Evolutionary conservation across 2,113 vertebrate genomes (phyloP), one percentile per base, ranked within the genome.

Genomic region (Isichthys henryi): DNA sequence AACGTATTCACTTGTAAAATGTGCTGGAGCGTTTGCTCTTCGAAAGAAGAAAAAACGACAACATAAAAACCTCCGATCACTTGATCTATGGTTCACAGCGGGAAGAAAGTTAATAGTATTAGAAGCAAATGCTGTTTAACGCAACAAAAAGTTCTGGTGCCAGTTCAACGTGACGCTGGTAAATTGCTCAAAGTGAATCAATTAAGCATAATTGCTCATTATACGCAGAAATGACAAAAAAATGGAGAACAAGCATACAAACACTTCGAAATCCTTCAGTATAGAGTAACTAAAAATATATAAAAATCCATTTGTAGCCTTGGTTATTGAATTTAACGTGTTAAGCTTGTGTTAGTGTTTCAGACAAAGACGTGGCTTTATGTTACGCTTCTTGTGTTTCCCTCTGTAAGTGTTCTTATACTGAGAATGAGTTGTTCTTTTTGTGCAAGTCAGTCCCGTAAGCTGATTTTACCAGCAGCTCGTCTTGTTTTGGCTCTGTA

Each of bases 381-480:
- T 31, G 62, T 43, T n/a, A 35, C 53, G 23, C 31, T 58, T 27
- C 88, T 27, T 48, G 31, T 52, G 83, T 52, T 87, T 48, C 11
- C 15, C 6, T 43, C 70, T 35, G 86, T 91, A 82, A 84, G 66
- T 46, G 17, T 83, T 66, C 58, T 90, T 50, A 86, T 58, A 89
- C 45, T 89, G 70, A 77, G 86, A 92, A 88, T 84, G 86, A 74
- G 86, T 89, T 70, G 45, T 80, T 91, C 87, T 88, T 39, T 13
- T 8, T 86, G 53, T 89, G 90, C 77, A 91, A 92, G 92, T 92
- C 88, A 91, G 62, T 66, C 8, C 89, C 89, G 90, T 90, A 91
- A 92, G 91, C 90, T 90, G 90, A 91, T 93, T 92, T 92, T 90
- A 90, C 90, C 90, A 88, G 90, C 86, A 88, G 88, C 89, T 84